Evolutionary conservation across 37 sponge, comb jelly and placozoan species (phyloP).

Genomic region (Theonella swinhoei): DNA sequence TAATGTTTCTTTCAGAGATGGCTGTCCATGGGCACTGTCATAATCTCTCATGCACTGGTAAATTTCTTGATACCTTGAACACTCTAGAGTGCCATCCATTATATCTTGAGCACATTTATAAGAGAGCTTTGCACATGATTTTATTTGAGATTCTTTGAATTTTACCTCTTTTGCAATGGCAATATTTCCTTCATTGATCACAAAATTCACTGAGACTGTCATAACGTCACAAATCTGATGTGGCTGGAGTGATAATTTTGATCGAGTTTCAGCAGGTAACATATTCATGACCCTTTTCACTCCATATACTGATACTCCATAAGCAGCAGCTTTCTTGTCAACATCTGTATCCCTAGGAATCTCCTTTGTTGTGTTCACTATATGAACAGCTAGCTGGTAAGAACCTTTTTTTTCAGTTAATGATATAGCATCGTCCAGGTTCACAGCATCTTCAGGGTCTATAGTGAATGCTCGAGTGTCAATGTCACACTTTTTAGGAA

Average conservation of each 20-base stretch:
- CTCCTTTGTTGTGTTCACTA: slow-evolving; percentile 47
- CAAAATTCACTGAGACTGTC: slow-evolving; percentile 12
- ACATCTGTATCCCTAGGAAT: background rate
- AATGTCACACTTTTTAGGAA: background rate
- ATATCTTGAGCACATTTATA: slow-evolving; percentile 55
- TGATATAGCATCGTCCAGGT: slow-evolving; percentile 78
- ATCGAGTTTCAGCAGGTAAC: slow-evolving; percentile 20
- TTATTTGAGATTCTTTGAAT: slow-evolving; percentile 24
- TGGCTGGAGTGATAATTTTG: slow-evolving; percentile 29
- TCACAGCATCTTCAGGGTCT: slow-evolving; percentile 62
- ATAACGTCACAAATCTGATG: slow-evolving; percentile 27
- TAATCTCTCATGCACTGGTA: background rate
- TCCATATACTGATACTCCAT: slow-evolving; percentile 45
- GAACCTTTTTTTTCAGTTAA: background rate
- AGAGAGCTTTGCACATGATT: slow-evolving; percentile 37
- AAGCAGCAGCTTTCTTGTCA: slow-evolving; percentile 20
- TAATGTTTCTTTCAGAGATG: slow-evolving; percentile 19
- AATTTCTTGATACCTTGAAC: background rate
- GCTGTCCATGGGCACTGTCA: background rate
- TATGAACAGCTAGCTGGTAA: slow-evolving; percentile 68
- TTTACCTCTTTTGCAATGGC: background rate
- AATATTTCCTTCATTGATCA: background rate
- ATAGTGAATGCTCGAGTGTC: slow-evolving; percentile 68
- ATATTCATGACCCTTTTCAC: slow-evolving; percentile 13
- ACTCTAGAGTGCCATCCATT: slow-evolving; percentile 2